A percentile compares a stretch with the other conserved stretches of the same genome.
Evolutionary conservation across 2,888 invertebrate genomes (phyloP).

Genomic region (Tanaodytes sp.): DNA sequence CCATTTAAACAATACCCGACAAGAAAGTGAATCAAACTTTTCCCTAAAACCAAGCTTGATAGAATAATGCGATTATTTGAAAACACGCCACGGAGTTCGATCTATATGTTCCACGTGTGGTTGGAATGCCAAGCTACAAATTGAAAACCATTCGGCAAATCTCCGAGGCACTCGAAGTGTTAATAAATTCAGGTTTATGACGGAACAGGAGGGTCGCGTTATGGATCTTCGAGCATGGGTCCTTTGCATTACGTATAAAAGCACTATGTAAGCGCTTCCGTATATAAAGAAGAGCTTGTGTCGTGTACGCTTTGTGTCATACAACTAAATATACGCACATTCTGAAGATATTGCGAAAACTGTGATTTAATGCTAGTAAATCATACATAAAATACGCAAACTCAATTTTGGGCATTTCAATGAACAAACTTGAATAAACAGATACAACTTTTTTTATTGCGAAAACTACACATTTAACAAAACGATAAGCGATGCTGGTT

Average conservation of each 20-base stretch:
- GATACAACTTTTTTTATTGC: too few relatives aligned
- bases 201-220: conserved; percentile 63
- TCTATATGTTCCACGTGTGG: conserved; percentile 51
- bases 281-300: conserved; percentile 48
- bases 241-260: conserved; percentile 58
- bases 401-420: too few relatives aligned
- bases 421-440: too few relatives aligned
- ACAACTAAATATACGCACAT: conserved; percentile 17
- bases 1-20: conserved; percentile 31
- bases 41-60: conserved; percentile 36
- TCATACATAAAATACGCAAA: too few relatives aligned
- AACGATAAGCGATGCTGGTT: too few relatives aligned
- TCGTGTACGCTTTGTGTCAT: conserved; percentile 38
- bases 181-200: conserved; percentile 73
- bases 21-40: conserved; percentile 49
- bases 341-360: conserved; percentile 38
- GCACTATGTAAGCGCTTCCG: conserved; percentile 49
- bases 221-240: conserved; percentile 60
- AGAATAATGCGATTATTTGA: conserved; percentile 54
- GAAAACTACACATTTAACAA: too few relatives aligned
- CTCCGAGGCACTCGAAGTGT: conserved; percentile 69
- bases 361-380: conserved; percentile 31
- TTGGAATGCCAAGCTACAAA: conserved; percentile 68
- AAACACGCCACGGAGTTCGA: conserved; percentile 53
- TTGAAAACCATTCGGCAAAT: conserved; percentile 73